phyloP scores from a whole-genome alignment of 2,888 invertebrate species.

The Mythimna lalbum region DNA sequence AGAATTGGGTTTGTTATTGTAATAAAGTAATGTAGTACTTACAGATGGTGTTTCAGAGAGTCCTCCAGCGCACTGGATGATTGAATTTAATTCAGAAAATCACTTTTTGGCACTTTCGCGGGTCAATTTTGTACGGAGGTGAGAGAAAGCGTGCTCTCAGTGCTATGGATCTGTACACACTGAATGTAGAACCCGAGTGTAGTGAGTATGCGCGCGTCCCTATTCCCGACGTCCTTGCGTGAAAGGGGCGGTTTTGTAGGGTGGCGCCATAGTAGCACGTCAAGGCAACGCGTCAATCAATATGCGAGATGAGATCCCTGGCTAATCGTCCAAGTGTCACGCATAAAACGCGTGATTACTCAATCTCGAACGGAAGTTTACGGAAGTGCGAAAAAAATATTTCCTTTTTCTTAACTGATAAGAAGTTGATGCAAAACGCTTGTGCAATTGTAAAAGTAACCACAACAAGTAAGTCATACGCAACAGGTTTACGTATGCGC shows the following conservation, averaged over 20 bases:
- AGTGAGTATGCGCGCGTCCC: slow-evolving; percentile 88
- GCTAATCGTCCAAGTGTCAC: slow-evolving; percentile 74
- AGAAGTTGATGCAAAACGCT: slow-evolving; percentile 44
- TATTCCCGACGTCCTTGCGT: slow-evolving; percentile 88
- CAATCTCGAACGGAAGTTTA: slow-evolving; percentile 33
- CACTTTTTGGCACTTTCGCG: slow-evolving; percentile 77
- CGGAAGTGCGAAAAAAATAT: slow-evolving; percentile 19
- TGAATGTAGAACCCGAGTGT: slow-evolving; percentile 72
- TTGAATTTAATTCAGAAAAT: slow-evolving; percentile 65
- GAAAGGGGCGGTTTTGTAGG: slow-evolving; percentile 87
- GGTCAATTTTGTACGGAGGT: slow-evolving; percentile 66
- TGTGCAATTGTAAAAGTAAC: slow-evolving; percentile 66
- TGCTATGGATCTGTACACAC: slow-evolving; percentile 80
- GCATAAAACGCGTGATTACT: slow-evolving; percentile 60
- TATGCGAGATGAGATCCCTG: slow-evolving; percentile 85
- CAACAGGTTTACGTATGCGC: slow-evolving; percentile 81
- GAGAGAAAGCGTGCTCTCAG: slow-evolving; percentile 78
- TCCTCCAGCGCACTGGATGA: slow-evolving; percentile 80
- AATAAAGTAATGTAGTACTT: slow-evolving; percentile 72
- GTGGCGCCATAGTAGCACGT: slow-evolving; percentile 86
- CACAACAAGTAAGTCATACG: slow-evolving; percentile 70
- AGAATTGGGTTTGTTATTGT: slow-evolving; percentile 62
- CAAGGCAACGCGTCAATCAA: slow-evolving; percentile 89
- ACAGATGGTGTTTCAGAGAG: slow-evolving; percentile 83
- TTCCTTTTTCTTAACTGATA: slow-evolving; percentile 28